These are phyloP conservation scores for Polyommatus iphigenia DNA, from an alignment of 2,888 invertebrate species.

Conservation along the genomic window DNA sequence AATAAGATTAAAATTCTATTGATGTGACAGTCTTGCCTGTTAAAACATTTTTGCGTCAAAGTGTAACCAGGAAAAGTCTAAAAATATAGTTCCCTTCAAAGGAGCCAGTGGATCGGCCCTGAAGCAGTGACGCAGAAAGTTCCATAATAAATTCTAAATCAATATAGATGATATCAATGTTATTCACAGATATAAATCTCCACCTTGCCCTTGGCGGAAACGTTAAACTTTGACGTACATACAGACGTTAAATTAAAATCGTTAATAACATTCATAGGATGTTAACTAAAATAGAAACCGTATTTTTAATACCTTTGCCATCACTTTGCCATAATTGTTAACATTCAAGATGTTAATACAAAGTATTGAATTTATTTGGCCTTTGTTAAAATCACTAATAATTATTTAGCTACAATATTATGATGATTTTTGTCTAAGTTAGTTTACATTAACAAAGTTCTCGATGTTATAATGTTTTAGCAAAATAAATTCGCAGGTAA, in stretches of 20 bases:
- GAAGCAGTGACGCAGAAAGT: constrained; percentile 42
- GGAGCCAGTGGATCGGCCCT: constrained; percentile 25
- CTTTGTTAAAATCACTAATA: too few species aligned
- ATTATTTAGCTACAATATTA: too few species aligned
- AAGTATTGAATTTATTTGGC: too few species aligned
- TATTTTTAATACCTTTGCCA: too few species aligned
- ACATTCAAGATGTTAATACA: too few species aligned
- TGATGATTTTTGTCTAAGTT: too few species aligned
- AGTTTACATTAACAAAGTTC: neutral
- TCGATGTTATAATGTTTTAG: neutral
- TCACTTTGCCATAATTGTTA: too few species aligned
- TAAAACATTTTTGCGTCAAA: neutral
- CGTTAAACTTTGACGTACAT: constrained; percentile 53
- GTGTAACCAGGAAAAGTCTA: constrained; percentile 22
- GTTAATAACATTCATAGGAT: constrained; percentile 33
- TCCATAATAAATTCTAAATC: constrained; percentile 44
- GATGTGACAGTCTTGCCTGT: neutral
- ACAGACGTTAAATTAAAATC: constrained; percentile 41
- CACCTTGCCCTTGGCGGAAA: constrained; percentile 36
- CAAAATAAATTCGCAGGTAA: neutral
- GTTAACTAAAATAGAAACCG: neutral
- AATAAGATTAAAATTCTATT: neutral
- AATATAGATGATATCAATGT: constrained; percentile 60
- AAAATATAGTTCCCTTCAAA: constrained; percentile 30
- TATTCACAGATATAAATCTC: constrained; percentile 43